Conservation (phyloP, 2,113 vertebrate species). For the Hippocampus barbouri region DNA sequence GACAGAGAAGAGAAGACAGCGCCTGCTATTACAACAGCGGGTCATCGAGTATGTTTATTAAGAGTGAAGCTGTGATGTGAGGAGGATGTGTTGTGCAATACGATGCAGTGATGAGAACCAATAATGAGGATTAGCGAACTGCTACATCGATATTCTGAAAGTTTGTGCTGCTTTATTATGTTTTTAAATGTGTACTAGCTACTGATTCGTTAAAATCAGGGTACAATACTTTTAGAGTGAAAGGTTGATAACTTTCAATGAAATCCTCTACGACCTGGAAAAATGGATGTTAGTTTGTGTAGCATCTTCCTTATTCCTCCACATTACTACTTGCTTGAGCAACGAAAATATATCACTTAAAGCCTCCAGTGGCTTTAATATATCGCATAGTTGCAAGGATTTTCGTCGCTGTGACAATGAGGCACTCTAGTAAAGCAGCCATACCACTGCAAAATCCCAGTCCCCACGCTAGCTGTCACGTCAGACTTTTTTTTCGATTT, state of each 20-base stretch:
- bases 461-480: no score
- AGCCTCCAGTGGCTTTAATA: no score
- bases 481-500: no score
- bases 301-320: no score
- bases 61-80: neutral
- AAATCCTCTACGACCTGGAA: no score
- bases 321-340: no score
- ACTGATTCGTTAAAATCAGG: neutral
- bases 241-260: neutral
- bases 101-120: slow-evolving; percentile 11
- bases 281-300: no score
- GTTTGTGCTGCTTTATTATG: neutral
- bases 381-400: no score
- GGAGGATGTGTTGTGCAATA: neutral
- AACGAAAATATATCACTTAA: no score
- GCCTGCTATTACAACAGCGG: slow-evolving; percentile 3
- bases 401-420: neutral
- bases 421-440: no score
- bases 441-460: no score
- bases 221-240: neutral
- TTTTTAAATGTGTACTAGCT: neutral
- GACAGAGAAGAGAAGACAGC: slow-evolving; percentile 18
- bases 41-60: neutral
- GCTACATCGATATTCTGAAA: neutral
- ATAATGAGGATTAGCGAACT: slow-evolving; percentile 1